Base-by-base conservation (phyloP, 2,888 invertebrate genomes). In the Calliphora vomitoria region DNA sequence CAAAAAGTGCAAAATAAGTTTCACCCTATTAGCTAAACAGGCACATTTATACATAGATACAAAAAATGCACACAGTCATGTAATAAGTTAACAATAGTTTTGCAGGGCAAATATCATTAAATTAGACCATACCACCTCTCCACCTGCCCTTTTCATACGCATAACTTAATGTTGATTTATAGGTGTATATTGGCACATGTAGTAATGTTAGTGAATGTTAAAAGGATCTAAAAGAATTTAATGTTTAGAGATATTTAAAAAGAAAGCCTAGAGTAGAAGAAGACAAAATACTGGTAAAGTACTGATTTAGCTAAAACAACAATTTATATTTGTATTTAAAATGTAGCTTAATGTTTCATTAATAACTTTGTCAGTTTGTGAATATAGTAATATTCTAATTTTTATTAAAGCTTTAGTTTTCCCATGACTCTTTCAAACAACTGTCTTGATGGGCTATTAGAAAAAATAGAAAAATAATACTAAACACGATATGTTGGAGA, bases 41-140 rank as follows among this genome's bases (percentile, higher is more conserved):
- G 25, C 25, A 1, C 2, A 25, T 2, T 25, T 25, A 25, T 25
- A 11, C 11, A 38, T 50, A 76, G n/a, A 62, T 38, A 18, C 50
- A 20, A 20, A 58, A 1, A 60, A 15, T 8, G 4, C 58, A 47
- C 31, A 31, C 18, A 11, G 47, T n/a, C 38, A 38, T 41, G 50
- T 64, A 31, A 60, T 44, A 60, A 35, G 35, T 74, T 64, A 50
- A 64, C 31, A 55, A 41, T 31, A 31, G 53, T 66, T 82, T 55
- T 55, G 44, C 81, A 35, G 44, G 38, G 18, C 74, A 82, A 66
- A 66, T 35, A 35, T 10, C 25, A 82, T 82, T 81, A 66, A 82
- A 44, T 79, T 55, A 44, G 8, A 68, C 25, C 47, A 62, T 75
- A 20, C 25, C n/a, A n/a, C 2, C 25, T 44, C 25, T 15, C 53